A percentile compares a stretch with the other conserved stretches of the same genome.
Evolutionary conservation across 2,797 vertebrate species (phyloP).

Genomic region (Xiphophorus birchmanni): DNA sequence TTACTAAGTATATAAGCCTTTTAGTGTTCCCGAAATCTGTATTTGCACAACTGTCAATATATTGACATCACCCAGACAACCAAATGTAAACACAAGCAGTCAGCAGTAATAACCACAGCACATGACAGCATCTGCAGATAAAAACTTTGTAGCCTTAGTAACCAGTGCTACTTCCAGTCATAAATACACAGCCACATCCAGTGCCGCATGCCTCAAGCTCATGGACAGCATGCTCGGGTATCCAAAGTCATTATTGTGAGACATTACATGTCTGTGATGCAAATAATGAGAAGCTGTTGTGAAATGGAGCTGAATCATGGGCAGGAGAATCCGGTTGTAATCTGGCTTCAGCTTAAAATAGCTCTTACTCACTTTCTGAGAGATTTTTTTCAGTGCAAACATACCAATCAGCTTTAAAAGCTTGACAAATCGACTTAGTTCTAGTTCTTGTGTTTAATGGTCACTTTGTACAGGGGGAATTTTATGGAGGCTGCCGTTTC

Average conservation of each 20-base stretch:
- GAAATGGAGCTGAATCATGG: slow-evolving; percentile 14
- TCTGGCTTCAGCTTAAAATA: slow-evolving; percentile 19
- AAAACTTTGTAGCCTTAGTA: slow-evolving; percentile 28
- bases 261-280: background rate
- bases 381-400: slow-evolving; percentile 17
- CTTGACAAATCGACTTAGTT: background rate
- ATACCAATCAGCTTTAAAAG: slow-evolving; percentile 15
- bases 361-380: background rate
- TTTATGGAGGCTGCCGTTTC: slow-evolving; percentile 20
- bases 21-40: slow-evolving; percentile 21
- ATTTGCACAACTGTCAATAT: slow-evolving; percentile 31
- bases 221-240: background rate
- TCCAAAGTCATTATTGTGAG: background rate
- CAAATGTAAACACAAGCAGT: slow-evolving; percentile 34
- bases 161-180: slow-evolving; percentile 8
- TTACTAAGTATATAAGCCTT: slow-evolving; percentile 18
- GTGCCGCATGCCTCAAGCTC: slow-evolving; percentile 11
- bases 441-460: slow-evolving; percentile 8
- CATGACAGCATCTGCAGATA: slow-evolving; percentile 26
- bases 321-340: slow-evolving; percentile 20
- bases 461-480: slow-evolving; percentile 19
- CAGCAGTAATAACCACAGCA: slow-evolving; percentile 27
- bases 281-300: slow-evolving; percentile 13
- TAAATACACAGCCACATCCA: slow-evolving; percentile 14
- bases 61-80: slow-evolving; percentile 33